Conservation (phyloP, 2,113 vertebrate genomes). For the Chloropsis hardwickii region DNA sequence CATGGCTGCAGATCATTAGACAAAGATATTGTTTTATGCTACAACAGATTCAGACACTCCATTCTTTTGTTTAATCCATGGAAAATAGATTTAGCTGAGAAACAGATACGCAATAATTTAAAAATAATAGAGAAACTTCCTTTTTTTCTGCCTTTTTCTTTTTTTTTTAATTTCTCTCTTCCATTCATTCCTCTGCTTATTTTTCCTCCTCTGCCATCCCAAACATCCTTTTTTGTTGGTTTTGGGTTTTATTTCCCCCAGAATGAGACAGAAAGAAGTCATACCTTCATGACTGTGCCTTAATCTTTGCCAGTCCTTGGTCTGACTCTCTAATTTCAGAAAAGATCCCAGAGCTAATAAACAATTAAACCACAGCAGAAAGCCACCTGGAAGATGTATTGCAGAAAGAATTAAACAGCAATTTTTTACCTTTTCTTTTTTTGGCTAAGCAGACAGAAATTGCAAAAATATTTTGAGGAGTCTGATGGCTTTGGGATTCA, state of each 20-base stretch:
- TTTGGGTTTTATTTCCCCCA: background rate
- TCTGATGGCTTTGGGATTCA: background rate
- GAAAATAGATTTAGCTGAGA: background rate
- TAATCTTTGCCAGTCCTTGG: background rate
- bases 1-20: background rate
- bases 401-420: background rate
- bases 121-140: background rate
- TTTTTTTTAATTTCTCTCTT: background rate
- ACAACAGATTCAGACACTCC: background rate
- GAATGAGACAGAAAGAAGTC: background rate
- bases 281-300: background rate
- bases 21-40: background rate
- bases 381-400: slow-evolving; percentile 13
- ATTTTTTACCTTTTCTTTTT: background rate
- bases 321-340: slow-evolving; percentile 8
- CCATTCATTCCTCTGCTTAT: background rate
- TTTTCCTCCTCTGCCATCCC: background rate
- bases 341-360: background rate
- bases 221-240: background rate
- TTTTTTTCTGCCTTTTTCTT: background rate
- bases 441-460: background rate
- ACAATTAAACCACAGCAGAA: background rate
- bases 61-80: background rate
- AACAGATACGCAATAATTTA: background rate
- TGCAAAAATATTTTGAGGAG: background rate